Conservation (phyloP, 2,888 invertebrate species). For the Morinoia aosen region DNA sequence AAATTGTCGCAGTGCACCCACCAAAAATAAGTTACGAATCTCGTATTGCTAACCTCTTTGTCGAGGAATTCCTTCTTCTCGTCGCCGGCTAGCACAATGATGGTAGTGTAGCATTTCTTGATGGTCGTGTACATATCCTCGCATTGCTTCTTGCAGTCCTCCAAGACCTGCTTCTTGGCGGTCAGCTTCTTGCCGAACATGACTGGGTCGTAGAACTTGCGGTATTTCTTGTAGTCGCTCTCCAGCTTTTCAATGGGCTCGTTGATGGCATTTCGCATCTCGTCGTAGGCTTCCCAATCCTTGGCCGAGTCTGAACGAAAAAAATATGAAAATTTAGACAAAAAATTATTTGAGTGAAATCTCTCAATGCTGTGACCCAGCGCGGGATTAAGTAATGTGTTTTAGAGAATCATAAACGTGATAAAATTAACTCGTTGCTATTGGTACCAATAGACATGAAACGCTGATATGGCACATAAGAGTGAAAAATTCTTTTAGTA, state of each 20-base stretch:
- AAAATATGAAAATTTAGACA: background rate
- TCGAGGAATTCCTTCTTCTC: slow-evolving; percentile 68
- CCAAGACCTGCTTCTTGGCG: slow-evolving; percentile 60
- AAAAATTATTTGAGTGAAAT: background rate
- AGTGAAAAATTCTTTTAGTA: too few species aligned
- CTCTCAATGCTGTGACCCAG: too few species aligned
- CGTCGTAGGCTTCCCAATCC: slow-evolving; percentile 67
- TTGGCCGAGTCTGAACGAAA: slow-evolving; percentile 61
- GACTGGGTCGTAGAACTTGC: slow-evolving; percentile 66
- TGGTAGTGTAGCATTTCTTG: slow-evolving; percentile 65
- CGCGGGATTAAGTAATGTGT: too few species aligned
- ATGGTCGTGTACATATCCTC: slow-evolving; percentile 62
- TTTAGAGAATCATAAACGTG: too few species aligned
- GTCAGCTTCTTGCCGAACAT: slow-evolving; percentile 65
- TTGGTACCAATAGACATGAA: too few species aligned
- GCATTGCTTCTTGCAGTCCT: slow-evolving; percentile 60
- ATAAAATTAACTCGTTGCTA: too few species aligned
- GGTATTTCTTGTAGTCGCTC: slow-evolving; percentile 62
- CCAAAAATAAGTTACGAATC: background rate
- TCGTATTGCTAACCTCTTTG: slow-evolving; percentile 62
- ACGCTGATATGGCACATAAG: too few species aligned
- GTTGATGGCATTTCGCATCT: slow-evolving; percentile 60
- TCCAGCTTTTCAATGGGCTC: slow-evolving; percentile 66
- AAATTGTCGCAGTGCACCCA: background rate
- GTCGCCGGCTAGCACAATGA: slow-evolving; percentile 67